Conservation (phyloP, 2,797 vertebrate genomes). For the Propithecus deckenii region DNA sequence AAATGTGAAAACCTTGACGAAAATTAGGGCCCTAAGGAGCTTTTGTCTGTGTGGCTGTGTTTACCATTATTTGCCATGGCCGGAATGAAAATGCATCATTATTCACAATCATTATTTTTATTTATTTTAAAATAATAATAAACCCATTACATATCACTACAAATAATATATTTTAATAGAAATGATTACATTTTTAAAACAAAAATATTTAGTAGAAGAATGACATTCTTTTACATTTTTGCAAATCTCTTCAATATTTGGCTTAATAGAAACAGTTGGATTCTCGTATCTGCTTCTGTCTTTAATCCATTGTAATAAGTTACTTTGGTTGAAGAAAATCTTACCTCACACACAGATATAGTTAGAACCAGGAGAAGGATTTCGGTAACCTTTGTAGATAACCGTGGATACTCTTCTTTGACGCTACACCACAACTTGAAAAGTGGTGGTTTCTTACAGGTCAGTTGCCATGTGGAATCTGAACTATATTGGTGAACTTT, state of each 20-base stretch:
- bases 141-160: background rate
- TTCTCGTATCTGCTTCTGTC: background rate
- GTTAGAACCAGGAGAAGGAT: background rate
- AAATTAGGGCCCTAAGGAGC: background rate
- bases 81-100: background rate
- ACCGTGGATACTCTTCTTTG: too few species aligned
- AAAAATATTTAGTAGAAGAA: background rate
- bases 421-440: background rate
- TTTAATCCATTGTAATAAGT: background rate
- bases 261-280: background rate
- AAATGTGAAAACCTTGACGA: background rate
- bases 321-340: background rate
- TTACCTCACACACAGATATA: background rate
- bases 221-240: background rate
- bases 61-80: background rate
- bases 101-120: background rate
- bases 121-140: background rate
- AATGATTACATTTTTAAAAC: background rate
- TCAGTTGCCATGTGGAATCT: background rate
- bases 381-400: background rate
- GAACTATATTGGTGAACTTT: background rate
- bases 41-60: background rate
- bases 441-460: background rate
- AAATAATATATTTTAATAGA: background rate
- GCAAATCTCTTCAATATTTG: background rate